These are phyloP conservation scores for Drosophila fulvimacula DNA, from an alignment of 2,888 invertebrate genomes.

Conservation along the genomic window DNA sequence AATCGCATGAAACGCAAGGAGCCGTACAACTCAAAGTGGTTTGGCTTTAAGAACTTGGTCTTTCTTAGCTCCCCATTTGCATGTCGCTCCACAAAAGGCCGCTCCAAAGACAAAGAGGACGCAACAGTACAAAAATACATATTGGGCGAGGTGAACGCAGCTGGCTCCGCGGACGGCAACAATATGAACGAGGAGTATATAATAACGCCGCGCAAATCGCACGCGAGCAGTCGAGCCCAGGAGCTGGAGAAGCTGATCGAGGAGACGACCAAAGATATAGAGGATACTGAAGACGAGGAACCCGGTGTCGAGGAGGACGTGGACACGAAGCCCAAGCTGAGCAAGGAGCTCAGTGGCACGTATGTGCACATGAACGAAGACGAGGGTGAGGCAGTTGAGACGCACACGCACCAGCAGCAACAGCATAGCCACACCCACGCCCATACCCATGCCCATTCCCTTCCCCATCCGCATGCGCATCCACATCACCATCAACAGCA, in stretches of 20 bases:
- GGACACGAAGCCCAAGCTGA: conserved; percentile 81
- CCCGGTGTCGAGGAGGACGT: conserved; percentile 49
- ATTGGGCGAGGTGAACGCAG: conserved; percentile 68
- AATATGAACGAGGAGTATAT: conserved; percentile 78
- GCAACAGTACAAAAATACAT: conserved; percentile 76
- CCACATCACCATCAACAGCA: conserved; percentile 65
- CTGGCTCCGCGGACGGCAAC: conserved; percentile 47
- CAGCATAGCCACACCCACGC: conserved; percentile 53
- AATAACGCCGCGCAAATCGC: conserved; percentile 67
- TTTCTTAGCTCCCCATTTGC: conserved; percentile 87
- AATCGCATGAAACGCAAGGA: conserved; percentile 86
- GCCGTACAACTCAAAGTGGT: conserved; percentile 86
- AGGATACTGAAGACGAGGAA: conserved; percentile 79
- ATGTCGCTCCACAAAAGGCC: conserved; percentile 82
- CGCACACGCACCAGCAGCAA: conserved; percentile 46
- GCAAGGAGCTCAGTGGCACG: conserved; percentile 70
- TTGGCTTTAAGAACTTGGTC: conserved; percentile 87
- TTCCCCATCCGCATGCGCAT: conserved; percentile 30
- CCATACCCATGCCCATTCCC: conserved; percentile 8
- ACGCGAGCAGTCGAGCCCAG: conserved; percentile 76
- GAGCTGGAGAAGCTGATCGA: conserved; percentile 84
- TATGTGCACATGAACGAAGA: conserved; percentile 66
- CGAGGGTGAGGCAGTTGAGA: conserved; percentile 65
- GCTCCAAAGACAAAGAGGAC: conserved; percentile 83
- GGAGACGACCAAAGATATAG: conserved; percentile 84